Percentiles rank a stretch among this genome's conserved stretches.
These are phyloP conservation scores for Betta splendens DNA, from an alignment of 2,797 vertebrate genomes.

Conservation along the genomic window DNA sequence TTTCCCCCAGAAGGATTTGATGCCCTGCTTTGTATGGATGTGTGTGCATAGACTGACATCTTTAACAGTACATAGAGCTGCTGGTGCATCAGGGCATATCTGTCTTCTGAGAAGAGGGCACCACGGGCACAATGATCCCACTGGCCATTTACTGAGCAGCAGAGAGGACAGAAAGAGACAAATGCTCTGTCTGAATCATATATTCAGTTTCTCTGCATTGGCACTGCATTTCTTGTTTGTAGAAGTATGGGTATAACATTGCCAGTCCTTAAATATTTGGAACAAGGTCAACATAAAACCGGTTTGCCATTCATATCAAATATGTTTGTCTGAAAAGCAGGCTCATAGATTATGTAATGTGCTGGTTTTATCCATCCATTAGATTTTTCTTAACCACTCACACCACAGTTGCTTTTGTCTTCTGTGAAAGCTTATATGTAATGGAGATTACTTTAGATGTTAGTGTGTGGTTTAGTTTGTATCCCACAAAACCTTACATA, in stretches of 20 bases:
- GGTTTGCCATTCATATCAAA: too few species aligned
- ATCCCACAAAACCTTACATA: too few species aligned
- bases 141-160: conserved; percentile 64
- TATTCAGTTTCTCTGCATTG: conserved; percentile 25
- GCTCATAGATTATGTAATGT: not conserved
- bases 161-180: conserved; percentile 38
- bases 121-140: conserved; percentile 50
- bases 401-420: not conserved
- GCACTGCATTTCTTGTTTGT: conserved; percentile 21
- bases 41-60: conserved; percentile 55
- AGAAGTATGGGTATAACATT: conserved; percentile 1
- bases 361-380: not conserved
- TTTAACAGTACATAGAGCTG: conserved; percentile 52
- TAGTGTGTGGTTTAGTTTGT: not conserved
- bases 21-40: conserved; percentile 43
- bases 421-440: not conserved
- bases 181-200: conserved; percentile 43
- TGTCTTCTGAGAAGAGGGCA: conserved; percentile 57
- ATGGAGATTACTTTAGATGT: not conserved
- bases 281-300: not conserved
- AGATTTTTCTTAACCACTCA: not conserved
- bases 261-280: not conserved
- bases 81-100: conserved; percentile 61
- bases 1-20: conserved; percentile 43
- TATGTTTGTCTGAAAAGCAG: not conserved